Conservation (phyloP, 2,113 vertebrate genomes). For the Scomber japonicus region DNA sequence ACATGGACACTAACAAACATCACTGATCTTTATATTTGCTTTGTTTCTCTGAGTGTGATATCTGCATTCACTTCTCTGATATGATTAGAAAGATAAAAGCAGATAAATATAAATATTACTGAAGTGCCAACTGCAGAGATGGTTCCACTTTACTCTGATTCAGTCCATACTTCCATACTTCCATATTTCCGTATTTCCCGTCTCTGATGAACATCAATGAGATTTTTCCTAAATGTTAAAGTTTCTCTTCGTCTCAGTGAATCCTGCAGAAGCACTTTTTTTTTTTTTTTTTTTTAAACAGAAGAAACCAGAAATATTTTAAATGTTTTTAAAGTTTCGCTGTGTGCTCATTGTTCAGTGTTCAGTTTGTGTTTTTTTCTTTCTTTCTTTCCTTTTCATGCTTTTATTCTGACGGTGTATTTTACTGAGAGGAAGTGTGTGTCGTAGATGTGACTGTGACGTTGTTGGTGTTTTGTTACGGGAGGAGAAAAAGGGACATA, state of each 20-base stretch:
- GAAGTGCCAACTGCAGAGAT: too few relatives aligned
- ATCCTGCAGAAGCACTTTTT: conserved; percentile 50
- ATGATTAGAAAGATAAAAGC: too few relatives aligned
- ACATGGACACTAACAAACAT: too few relatives aligned
- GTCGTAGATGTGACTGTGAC: conserved; percentile 38
- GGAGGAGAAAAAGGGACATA: conserved; percentile 20
- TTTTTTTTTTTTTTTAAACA: neutral
- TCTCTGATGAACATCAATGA: neutral
- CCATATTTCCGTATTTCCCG: neutral
- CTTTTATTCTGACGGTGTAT: conserved; percentile 15
- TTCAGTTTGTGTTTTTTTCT: conserved; percentile 1
- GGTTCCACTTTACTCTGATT: too few relatives aligned
- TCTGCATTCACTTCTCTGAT: too few relatives aligned
- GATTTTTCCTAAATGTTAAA: neutral
- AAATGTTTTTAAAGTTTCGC: conserved; percentile 3
- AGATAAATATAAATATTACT: too few relatives aligned
- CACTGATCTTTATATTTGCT: too few relatives aligned
- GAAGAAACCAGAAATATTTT: neutral
- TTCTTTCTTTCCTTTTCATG: neutral
- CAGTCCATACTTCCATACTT: neutral
- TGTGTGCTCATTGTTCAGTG: neutral
- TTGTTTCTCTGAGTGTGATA: too few relatives aligned
- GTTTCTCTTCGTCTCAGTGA: neutral
- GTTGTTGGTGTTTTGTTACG: conserved; percentile 16
- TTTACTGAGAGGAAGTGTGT: neutral